These are phyloP conservation scores for Arothron firmamentum DNA, from an alignment of 2,113 vertebrate species.

Conservation along the genomic window DNA sequence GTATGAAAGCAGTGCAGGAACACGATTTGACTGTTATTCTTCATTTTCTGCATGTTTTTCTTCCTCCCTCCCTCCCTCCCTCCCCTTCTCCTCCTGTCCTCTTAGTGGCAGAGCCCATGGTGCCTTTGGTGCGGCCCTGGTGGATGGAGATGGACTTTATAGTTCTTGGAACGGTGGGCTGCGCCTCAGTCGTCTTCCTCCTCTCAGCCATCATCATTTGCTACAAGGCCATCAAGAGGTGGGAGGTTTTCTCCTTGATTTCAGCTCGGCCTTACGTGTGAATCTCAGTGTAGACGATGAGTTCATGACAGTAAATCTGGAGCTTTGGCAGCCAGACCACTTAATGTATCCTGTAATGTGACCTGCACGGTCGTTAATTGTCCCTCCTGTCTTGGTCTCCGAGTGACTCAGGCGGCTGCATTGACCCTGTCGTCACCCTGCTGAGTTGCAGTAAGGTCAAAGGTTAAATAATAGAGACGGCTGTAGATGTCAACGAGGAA, in stretches of 20 bases:
- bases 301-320: conserved; percentile 17
- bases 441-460: conserved; percentile 41
- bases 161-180: conserved; percentile 84
- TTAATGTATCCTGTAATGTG: conserved; percentile 31
- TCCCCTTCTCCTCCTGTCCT: conserved; percentile 27
- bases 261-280: too few species aligned
- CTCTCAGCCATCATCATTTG: conserved; percentile 92
- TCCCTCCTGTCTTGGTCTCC: conserved; percentile 7
- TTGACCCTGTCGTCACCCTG: conserved; percentile 33
- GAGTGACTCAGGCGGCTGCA: not conserved
- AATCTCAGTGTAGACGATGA: not conserved
- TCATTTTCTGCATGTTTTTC: conserved; percentile 15
- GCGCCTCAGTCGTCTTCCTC: conserved; percentile 84
- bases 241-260: conserved; percentile 36
- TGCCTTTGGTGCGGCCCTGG: conserved; percentile 84
- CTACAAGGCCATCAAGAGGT: conserved; percentile 99
- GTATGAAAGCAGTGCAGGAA: not conserved
- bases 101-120: conserved; percentile 78
- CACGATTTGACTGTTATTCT: not conserved
- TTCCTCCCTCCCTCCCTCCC: not conserved
- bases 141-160: conserved; percentile 88
- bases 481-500: conserved; percentile 41
- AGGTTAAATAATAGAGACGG: conserved; percentile 40
- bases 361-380: conserved; percentile 1
- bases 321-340: conserved; percentile 8